phyloP scores from a whole-genome alignment of 2,113 vertebrate species.

The Suncus etruscus region DNA sequence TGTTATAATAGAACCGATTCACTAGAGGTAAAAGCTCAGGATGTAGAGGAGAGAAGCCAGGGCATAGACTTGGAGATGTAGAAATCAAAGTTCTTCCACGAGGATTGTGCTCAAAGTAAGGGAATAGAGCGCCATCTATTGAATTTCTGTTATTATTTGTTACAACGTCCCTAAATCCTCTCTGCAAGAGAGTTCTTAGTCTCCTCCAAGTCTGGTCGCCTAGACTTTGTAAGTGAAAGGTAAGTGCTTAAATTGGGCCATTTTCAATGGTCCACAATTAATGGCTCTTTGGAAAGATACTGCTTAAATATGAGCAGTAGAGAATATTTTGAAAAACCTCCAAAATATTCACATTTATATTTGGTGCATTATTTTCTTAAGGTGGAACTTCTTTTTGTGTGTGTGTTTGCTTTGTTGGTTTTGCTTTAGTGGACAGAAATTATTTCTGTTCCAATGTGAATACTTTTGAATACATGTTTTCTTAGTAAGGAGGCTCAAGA shows the following conservation, averaged over 20 bases:
- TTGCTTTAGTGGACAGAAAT: background rate
- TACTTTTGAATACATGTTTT: slow-evolving; percentile 23
- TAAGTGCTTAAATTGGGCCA: background rate
- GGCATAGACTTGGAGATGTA: background rate
- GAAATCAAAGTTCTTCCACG: background rate
- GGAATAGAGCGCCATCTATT: slow-evolving; percentile 62
- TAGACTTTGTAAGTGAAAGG: background rate
- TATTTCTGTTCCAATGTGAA: background rate
- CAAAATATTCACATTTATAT: background rate
- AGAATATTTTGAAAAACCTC: background rate
- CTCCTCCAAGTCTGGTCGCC: background rate
- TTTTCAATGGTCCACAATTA: background rate
- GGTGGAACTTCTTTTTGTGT: background rate
- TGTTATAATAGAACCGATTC: background rate
- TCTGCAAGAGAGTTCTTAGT: background rate
- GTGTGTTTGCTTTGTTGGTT: background rate
- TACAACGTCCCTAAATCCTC: background rate
- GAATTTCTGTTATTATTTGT: background rate
- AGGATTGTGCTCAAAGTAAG: slow-evolving; percentile 48
- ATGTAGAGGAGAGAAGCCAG: background rate
- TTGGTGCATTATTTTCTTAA: background rate
- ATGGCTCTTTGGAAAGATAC: background rate
- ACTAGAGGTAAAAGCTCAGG: background rate
- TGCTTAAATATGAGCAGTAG: background rate
- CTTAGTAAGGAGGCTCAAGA: background rate